phyloP scores from a whole-genome alignment of 1,140 invertebrate genomes.

The Dreissena polymorpha region DNA sequence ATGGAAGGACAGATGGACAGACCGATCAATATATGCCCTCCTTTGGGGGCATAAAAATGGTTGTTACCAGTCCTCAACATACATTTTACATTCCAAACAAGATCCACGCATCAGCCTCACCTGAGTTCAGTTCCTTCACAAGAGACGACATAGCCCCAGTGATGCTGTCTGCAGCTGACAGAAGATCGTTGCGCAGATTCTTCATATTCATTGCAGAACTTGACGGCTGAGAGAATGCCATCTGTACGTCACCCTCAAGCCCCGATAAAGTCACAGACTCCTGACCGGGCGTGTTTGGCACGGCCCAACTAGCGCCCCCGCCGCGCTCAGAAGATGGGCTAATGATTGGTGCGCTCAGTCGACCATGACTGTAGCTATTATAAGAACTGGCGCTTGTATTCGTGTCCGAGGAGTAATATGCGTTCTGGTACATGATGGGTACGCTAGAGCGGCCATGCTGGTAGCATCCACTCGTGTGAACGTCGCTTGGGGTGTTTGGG shows the following conservation, averaged over 20 bases:
- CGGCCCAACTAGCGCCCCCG: constrained; percentile 71
- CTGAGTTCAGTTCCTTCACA: constrained; percentile 96
- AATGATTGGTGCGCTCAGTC: constrained; percentile 51
- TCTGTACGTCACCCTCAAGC: constrained; percentile 80
- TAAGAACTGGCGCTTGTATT: constrained; percentile 38
- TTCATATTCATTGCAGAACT: constrained; percentile 62
- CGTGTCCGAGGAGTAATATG: constrained; percentile 59
- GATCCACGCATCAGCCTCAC: constrained; percentile 59
- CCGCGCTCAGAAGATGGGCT: constrained; percentile 39
- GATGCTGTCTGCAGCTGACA: constrained; percentile 96
- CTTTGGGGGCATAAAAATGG: too few species aligned
- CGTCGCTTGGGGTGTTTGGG: constrained; percentile 64
- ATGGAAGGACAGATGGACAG: too few species aligned
- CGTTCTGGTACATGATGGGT: constrained; percentile 56
- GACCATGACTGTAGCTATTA: constrained; percentile 46
- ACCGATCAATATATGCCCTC: too few species aligned
- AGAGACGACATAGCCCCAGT: constrained; percentile 98
- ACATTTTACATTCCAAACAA: too few species aligned
- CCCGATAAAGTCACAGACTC: constrained; percentile 75
- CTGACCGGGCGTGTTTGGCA: constrained; percentile 72
- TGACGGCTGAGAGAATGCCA: constrained; percentile 71
- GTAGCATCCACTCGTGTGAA: constrained; percentile 30
- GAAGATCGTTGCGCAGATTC: constrained; percentile 86
- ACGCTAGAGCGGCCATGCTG: constrained; percentile 47
- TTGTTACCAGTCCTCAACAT: too few species aligned